phyloP scores from a whole-genome alignment of 1,140 invertebrate genomes.

The Tetragnatha versicolor region DNA sequence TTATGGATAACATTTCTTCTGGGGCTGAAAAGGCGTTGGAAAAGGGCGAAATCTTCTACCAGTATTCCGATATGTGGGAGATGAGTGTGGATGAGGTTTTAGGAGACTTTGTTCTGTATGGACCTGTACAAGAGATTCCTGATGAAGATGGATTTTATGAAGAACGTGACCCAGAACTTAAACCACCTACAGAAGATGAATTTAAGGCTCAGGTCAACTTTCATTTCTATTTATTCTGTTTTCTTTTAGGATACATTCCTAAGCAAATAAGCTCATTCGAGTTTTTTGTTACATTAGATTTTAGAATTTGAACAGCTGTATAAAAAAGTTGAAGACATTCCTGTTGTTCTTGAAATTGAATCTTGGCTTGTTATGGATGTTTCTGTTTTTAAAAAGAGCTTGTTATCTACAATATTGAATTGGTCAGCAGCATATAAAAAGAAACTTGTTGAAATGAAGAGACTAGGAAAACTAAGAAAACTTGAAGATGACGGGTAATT shows the following conservation, averaged over 20 bases:
- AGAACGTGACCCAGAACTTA: background rate
- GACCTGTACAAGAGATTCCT: conserved; percentile 13
- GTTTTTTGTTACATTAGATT: conserved; percentile 22
- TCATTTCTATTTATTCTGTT: background rate
- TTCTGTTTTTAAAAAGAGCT: conserved; percentile 28
- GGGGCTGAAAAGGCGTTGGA: background rate
- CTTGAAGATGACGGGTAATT: conserved; percentile 31
- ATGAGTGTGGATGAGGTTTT: conserved; percentile 19
- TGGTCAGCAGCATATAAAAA: conserved; percentile 38
- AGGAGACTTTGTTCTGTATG: conserved; percentile 43
- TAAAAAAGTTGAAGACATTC: conserved; percentile 31
- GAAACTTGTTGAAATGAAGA: conserved; percentile 37
- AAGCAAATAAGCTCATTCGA: background rate
- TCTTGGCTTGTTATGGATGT: conserved; percentile 35
- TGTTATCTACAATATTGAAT: conserved; percentile 14
- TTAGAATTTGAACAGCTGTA: conserved; percentile 31
- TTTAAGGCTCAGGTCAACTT: conserved; percentile 31
- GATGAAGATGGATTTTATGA: conserved; percentile 3
- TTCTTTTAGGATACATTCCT: background rate
- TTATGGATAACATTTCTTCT: background rate
- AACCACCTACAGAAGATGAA: conserved; percentile 49
- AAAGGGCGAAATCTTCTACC: background rate
- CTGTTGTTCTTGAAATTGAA: conserved; percentile 8
- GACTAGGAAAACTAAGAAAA: conserved; percentile 26
- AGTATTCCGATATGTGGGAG: conserved; percentile 44